Percentiles rank a stretch among this genome's conserved stretches.
Conservation (phyloP, 2,113 vertebrate genomes). For the Laterallus jamaicensis region DNA sequence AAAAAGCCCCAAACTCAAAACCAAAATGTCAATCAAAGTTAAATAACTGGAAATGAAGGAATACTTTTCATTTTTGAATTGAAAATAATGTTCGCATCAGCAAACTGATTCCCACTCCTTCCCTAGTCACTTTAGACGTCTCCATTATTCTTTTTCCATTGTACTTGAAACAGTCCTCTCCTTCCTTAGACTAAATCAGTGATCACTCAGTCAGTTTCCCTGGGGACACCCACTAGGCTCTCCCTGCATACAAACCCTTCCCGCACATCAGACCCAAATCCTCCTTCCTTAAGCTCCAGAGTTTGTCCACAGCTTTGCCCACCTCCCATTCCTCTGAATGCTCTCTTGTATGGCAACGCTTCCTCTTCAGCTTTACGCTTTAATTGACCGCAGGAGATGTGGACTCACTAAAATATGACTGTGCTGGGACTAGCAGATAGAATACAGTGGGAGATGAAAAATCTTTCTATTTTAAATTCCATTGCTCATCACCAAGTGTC, state of each 20-base stretch:
- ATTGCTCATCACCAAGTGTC: not conserved
- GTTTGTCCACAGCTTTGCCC: not conserved
- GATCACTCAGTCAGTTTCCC: not conserved
- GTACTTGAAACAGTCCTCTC: not conserved
- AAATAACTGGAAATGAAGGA: not conserved
- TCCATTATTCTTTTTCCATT: not conserved
- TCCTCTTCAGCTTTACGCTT: not conserved
- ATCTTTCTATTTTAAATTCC: constrained; percentile 1
- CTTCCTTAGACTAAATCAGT: not conserved
- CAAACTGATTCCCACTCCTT: not conserved
- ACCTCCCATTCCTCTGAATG: not conserved
- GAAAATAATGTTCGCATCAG: not conserved
- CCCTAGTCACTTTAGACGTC: not conserved
- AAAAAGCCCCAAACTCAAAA: not conserved
- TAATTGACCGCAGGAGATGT: constrained; percentile 40
- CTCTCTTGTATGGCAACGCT: not conserved
- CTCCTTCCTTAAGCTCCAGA: not conserved
- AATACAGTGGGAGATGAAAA: not conserved
- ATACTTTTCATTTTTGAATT: not conserved
- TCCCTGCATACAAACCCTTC: not conserved
- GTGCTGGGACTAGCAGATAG: not conserved
- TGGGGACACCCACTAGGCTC: not conserved
- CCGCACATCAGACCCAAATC: not conserved
- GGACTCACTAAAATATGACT: not conserved
- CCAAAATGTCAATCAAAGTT: not conserved